Conservation (phyloP, 1,140 invertebrate genomes). For the Conus ventricosus region DNA sequence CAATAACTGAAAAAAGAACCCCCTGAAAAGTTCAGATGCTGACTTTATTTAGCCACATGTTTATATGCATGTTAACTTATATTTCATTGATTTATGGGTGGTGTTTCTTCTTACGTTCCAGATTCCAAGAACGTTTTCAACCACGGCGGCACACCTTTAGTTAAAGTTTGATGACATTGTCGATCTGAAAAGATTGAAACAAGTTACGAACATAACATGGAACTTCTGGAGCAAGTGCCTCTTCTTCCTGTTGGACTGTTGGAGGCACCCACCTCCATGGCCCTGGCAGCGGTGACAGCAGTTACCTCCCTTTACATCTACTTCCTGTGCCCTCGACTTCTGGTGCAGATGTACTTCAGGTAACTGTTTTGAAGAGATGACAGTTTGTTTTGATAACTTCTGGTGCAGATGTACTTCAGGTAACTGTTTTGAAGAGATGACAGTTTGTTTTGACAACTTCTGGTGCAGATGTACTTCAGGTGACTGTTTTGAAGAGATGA, state of each 20-base stretch:
- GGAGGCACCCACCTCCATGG: constrained; percentile 34
- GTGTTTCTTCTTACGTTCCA: no score
- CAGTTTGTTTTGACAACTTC: background rate
- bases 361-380: constrained; percentile 16
- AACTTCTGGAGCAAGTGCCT: background rate
- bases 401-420: constrained; percentile 56
- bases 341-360: constrained; percentile 56
- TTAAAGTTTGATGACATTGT: no score
- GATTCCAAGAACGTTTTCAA: no score
- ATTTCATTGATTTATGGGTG: no score
- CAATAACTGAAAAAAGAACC: no score
- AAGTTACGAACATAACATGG: background rate
- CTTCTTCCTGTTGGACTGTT: constrained; percentile 13
- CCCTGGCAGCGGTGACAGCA: constrained; percentile 44
- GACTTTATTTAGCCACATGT: no score
- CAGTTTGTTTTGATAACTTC: background rate
- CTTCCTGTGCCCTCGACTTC: constrained; percentile 46
- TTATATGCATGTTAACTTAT: no score
- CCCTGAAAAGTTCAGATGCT: no score
- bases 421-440: constrained; percentile 14
- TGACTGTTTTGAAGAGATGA: no score
- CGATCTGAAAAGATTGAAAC: no score
- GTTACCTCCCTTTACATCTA: constrained; percentile 50
- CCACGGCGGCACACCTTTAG: no score
- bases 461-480: no score